These are phyloP conservation scores for Diaperis boleti DNA, from an alignment of 2,888 invertebrate species.

Conservation along the genomic window DNA sequence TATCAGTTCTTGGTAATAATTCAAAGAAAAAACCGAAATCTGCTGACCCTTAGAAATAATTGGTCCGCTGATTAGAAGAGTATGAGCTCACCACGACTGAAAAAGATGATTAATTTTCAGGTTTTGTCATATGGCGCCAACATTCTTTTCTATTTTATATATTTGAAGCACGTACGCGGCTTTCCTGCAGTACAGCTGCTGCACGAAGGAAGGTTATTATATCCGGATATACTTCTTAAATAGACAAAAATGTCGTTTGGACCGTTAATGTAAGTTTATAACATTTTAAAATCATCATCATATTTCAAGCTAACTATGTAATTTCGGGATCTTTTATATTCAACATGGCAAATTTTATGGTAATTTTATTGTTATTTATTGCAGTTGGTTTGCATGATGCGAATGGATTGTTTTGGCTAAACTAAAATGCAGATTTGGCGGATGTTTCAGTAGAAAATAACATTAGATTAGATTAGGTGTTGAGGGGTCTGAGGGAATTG, in stretches of 20 bases:
- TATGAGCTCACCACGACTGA: not conserved
- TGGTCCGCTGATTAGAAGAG: not conserved
- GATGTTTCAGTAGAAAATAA: no score
- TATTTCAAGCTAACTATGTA: slow-evolving; percentile 25
- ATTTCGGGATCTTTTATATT: slow-evolving; percentile 25
- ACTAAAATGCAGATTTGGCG: no score
- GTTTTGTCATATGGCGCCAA: slow-evolving; percentile 18
- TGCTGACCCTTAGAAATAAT: not conserved
- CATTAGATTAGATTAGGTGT: no score
- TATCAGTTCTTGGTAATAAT: no score
- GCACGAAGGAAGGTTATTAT: not conserved
- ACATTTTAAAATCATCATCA: slow-evolving; percentile 14
- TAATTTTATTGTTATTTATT: slow-evolving; percentile 28
- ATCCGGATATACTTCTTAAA: not conserved
- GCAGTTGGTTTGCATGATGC: slow-evolving; percentile 17
- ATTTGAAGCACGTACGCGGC: slow-evolving; percentile 7
- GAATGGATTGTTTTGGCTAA: no score
- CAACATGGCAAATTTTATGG: slow-evolving; percentile 24
- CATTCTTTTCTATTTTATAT: slow-evolving; percentile 6
- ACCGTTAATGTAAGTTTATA: slow-evolving; percentile 1
- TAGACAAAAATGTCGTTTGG: slow-evolving; percentile 8
- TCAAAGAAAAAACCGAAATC: not conserved
- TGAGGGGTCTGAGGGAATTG: no score
- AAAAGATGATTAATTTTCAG: not conserved
- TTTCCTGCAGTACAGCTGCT: not conserved